Percentiles rank a stretch among this genome's conserved stretches.
These are phyloP conservation scores for Microctonus aethiopoides DNA, from an alignment of 2,888 invertebrate species.

Conservation along the genomic window DNA sequence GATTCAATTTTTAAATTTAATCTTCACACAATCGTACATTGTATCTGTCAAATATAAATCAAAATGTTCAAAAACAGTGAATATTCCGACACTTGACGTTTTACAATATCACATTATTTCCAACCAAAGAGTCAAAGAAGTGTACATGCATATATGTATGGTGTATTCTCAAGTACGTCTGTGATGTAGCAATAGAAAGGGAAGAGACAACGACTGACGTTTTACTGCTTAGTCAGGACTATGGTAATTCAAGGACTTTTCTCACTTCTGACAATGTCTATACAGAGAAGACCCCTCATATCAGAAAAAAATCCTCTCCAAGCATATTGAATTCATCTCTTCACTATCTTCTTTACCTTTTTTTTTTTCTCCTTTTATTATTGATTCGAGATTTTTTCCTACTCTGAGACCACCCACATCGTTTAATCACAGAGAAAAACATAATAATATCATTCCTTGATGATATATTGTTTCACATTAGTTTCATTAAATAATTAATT, in stretches of 20 bases:
- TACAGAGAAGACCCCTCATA: background rate
- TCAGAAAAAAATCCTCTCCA: background rate
- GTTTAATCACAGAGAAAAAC: too few relatives aligned
- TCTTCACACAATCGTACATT: too few relatives aligned
- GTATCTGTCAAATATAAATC: background rate
- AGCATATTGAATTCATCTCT: background rate
- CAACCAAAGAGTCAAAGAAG: slow-evolving; percentile 32
- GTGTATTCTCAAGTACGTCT: slow-evolving; percentile 36
- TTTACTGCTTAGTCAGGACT: slow-evolving; percentile 46
- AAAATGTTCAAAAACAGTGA: background rate
- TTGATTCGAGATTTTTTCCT: background rate
- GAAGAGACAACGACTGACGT: slow-evolving; percentile 10
- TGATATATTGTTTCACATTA: too few relatives aligned
- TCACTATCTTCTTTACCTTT: background rate
- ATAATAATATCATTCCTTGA: background rate
- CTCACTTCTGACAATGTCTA: slow-evolving; percentile 23
- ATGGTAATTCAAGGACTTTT: slow-evolving; percentile 43
- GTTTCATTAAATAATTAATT: slow-evolving; percentile 7
- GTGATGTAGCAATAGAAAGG: slow-evolving; percentile 10
- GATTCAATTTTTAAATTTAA: too few relatives aligned
- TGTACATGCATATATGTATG: too few relatives aligned
- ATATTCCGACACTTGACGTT: slow-evolving; percentile 17
- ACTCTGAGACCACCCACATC: too few relatives aligned
- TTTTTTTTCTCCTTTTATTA: background rate
- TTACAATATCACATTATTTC: slow-evolving; percentile 49